These are phyloP conservation scores for Gadus macrocephalus DNA, from an alignment of 2,113 vertebrate species.

Conservation along the genomic window DNA sequence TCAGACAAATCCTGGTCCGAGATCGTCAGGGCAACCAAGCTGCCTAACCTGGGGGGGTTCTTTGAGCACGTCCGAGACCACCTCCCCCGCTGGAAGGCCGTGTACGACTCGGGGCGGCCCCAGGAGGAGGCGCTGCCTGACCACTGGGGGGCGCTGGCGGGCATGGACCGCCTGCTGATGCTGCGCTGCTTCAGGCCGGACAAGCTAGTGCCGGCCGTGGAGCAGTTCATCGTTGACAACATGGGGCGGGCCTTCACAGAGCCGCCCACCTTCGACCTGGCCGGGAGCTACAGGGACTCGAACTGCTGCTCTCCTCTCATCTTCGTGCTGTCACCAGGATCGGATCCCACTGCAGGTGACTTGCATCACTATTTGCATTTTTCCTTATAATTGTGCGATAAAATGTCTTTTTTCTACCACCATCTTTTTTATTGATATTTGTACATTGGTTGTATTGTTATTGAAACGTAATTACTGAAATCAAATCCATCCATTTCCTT, in stretches of 20 bases:
- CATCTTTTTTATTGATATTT: background rate
- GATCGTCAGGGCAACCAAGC: conserved; percentile 78
- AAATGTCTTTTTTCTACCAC: background rate
- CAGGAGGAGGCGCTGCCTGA: conserved; percentile 78
- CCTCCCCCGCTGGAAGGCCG: conserved; percentile 72
- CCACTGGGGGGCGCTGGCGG: conserved; percentile 64
- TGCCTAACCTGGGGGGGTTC: conserved; percentile 71
- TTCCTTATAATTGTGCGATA: no score
- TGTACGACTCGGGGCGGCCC: conserved; percentile 84
- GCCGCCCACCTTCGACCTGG: conserved; percentile 87
- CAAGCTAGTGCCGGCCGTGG: conserved; percentile 83
- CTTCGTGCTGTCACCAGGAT: conserved; percentile 86
- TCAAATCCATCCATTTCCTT: background rate
- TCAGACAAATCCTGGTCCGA: conserved; percentile 88
- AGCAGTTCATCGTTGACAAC: conserved; percentile 77
- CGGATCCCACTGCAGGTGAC: conserved; percentile 92
- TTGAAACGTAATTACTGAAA: background rate
- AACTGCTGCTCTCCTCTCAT: conserved; percentile 85
- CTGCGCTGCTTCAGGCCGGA: conserved; percentile 87
- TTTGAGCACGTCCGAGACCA: conserved; percentile 72
- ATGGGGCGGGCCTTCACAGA: conserved; percentile 84
- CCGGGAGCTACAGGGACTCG: conserved; percentile 84
- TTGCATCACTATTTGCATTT: background rate
- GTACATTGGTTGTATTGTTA: background rate
- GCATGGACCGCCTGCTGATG: conserved; percentile 78